These are phyloP conservation scores for Drepanosiphum platanoidis DNA, from an alignment of 2,888 invertebrate species.

Conservation along the genomic window DNA sequence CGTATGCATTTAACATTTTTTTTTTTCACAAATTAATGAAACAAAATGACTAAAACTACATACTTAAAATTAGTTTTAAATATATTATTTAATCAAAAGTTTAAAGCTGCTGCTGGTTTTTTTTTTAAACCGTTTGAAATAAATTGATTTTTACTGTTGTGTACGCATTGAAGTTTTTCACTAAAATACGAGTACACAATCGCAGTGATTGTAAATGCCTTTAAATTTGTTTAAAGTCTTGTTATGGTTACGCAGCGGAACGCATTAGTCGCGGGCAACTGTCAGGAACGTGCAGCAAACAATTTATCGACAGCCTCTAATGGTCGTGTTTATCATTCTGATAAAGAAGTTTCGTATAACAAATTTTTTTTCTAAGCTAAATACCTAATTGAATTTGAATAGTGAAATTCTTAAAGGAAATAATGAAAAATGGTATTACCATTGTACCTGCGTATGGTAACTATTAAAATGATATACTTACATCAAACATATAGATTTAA, in stretches of 20 bases:
- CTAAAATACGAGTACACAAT: not conserved
- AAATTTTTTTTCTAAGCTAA: not conserved
- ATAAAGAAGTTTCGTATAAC: not conserved
- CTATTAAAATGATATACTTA: too few relatives aligned
- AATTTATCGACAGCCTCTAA: not conserved
- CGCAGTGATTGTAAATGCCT: not conserved
- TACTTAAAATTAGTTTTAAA: too few relatives aligned
- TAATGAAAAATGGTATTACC: not conserved
- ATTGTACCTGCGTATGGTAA: too few relatives aligned
- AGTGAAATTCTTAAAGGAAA: not conserved
- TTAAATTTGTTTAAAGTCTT: constrained; percentile 13
- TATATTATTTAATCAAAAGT: not conserved
- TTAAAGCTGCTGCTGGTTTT: not conserved
- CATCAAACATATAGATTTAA: too few relatives aligned
- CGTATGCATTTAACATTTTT: too few relatives aligned
- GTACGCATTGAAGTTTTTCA: not conserved
- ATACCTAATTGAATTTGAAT: not conserved
- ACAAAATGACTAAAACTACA: too few relatives aligned
- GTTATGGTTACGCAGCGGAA: not conserved
- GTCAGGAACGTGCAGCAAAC: not conserved
- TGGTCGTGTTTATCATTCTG: not conserved
- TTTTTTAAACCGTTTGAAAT: constrained; percentile 26
- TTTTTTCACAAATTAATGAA: too few relatives aligned
- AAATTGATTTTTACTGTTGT: not conserved
- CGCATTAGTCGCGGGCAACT: not conserved